Conservation (phyloP, 1,140 invertebrate species). For the Pentalonia nigronervosa region DNA sequence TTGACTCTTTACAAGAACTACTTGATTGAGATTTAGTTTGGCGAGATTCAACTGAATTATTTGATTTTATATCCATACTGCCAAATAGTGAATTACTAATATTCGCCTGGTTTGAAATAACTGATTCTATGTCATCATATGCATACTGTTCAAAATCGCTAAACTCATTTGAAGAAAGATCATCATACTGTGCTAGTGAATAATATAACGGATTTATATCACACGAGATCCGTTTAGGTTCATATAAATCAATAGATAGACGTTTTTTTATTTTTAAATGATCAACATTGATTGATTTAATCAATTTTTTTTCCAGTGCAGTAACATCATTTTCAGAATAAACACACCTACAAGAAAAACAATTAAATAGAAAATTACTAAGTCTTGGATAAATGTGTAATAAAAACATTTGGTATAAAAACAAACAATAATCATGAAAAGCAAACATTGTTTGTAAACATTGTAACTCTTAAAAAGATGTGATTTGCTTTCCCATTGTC, state of each 20-base stretch:
- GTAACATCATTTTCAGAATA: slow-evolving; percentile 41
- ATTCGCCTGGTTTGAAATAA: slow-evolving; percentile 27
- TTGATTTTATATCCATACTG: slow-evolving; percentile 46
- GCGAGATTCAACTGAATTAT: background rate
- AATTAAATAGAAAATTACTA: background rate
- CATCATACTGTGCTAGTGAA: slow-evolving; percentile 45
- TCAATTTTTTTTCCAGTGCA: slow-evolving; percentile 25
- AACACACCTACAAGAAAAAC: slow-evolving; percentile 36
- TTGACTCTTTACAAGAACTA: background rate
- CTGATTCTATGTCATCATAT: slow-evolving; percentile 25
- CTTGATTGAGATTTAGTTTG: slow-evolving; percentile 23
- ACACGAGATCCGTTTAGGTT: slow-evolving; percentile 36
- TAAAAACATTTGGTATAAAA: background rate
- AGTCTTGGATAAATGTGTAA: background rate
- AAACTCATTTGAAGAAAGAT: slow-evolving; percentile 52
- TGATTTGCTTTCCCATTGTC: background rate
- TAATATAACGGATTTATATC: slow-evolving; percentile 56
- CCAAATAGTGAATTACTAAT: background rate
- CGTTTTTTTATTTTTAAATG: background rate
- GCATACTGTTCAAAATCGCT: slow-evolving; percentile 45
- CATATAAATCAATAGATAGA: slow-evolving; percentile 32
- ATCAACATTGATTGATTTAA: slow-evolving; percentile 32
- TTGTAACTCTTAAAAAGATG: background rate
- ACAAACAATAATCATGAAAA: slow-evolving; percentile 1
- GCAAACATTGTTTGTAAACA: background rate